Conservation (phyloP, 2,797 vertebrate genomes). For the Myotis planiceps region DNA sequence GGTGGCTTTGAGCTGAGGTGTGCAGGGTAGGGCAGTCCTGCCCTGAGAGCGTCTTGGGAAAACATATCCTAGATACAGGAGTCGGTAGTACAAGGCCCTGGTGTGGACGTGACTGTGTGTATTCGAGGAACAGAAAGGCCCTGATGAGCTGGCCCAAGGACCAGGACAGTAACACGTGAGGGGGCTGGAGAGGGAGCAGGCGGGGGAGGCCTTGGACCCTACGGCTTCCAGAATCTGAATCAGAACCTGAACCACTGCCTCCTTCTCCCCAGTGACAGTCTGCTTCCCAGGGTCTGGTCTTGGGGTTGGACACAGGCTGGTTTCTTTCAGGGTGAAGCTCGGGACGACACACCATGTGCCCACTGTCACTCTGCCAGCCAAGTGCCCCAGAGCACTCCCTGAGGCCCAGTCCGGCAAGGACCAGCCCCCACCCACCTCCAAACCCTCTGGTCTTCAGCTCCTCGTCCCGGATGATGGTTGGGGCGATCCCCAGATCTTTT, state of each 20-base stretch:
- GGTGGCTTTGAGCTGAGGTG: neutral
- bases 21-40: fast-evolving
- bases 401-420: neutral
- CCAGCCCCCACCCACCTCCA: constrained; percentile 90
- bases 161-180: neutral
- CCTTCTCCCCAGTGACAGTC: neutral
- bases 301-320: neutral
- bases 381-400: fast-evolving
- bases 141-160: neutral
- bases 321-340: neutral
- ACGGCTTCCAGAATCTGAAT: neutral
- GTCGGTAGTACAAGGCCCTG: fast-evolving
- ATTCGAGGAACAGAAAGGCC: constrained; percentile 24
- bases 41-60: neutral
- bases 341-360: neutral
- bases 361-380: fast-evolving
- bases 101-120: neutral
- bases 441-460: constrained; percentile 95
- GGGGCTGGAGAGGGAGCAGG: neutral
- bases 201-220: neutral
- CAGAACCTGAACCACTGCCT: neutral
- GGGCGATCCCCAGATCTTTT: constrained; percentile 92
- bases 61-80: neutral
- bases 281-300: neutral
- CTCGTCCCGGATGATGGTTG: constrained; percentile 94